These are phyloP conservation scores for Monarcha castaneiventris DNA, from an alignment of 2,113 vertebrate species.

Conservation along the genomic window DNA sequence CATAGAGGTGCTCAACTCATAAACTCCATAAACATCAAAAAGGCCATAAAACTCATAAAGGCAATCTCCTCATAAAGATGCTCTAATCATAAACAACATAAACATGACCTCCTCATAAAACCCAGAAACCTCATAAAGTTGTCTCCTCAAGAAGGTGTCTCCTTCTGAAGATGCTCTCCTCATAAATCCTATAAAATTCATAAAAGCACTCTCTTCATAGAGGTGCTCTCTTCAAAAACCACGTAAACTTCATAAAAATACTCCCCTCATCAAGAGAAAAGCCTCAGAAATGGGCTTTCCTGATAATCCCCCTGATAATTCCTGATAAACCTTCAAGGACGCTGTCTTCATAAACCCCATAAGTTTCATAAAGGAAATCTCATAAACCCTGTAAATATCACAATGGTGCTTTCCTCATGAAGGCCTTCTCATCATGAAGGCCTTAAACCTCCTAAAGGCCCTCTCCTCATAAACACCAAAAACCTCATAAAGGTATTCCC, in stretches of 20 bases:
- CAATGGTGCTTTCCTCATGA: neutral
- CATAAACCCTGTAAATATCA: neutral
- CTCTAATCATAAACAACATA: neutral
- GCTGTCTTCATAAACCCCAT: neutral
- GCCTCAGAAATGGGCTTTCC: neutral
- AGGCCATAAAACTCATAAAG: neutral
- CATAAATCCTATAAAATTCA: neutral
- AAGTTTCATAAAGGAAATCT: neutral
- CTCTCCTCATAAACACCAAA: neutral
- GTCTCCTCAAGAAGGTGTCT: neutral
- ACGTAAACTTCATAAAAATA: neutral
- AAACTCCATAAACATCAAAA: neutral
- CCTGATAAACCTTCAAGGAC: neutral
- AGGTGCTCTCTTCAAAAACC: neutral
- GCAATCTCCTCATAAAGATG: neutral
- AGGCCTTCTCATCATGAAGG: neutral
- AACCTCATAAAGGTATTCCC: accelerated
- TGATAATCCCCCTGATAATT: neutral
- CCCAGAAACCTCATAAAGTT: neutral
- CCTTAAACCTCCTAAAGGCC: neutral
- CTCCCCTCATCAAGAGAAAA: neutral
- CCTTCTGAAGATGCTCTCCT: neutral
- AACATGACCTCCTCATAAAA: neutral
- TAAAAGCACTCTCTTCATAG: neutral
- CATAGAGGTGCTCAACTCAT: neutral